Conservation (phyloP, 2,888 invertebrate genomes). For the Ophion obscuratus region DNA sequence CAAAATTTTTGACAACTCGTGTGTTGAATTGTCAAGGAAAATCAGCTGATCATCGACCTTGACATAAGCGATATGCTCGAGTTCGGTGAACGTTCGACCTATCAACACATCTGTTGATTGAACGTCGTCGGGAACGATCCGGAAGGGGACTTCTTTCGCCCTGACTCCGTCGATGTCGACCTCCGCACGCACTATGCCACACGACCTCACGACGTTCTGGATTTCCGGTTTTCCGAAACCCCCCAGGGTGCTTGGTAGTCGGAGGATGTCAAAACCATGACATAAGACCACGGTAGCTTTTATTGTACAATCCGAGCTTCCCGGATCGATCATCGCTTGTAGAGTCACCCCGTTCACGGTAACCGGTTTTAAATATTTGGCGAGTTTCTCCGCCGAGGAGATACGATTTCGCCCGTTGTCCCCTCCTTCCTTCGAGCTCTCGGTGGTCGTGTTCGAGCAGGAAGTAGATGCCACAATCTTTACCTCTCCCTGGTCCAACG, state of each 20-base stretch:
- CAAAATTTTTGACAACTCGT: not conserved
- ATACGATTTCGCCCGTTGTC: not conserved
- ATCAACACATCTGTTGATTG: too few species aligned
- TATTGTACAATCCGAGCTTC: conserved; percentile 65
- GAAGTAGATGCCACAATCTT: not conserved
- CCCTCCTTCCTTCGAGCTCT: not conserved
- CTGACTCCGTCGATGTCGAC: conserved; percentile 57
- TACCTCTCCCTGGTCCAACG: conserved; percentile 29
- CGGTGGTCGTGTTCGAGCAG: not conserved
- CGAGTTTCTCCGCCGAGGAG: conserved; percentile 10
- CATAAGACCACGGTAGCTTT: conserved; percentile 57
- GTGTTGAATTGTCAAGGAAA: too few species aligned
- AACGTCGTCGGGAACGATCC: too few species aligned
- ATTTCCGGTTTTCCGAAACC: conserved; percentile 55
- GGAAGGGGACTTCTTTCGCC: too few species aligned
- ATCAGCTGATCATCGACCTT: too few species aligned
- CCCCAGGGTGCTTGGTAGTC: conserved; percentile 18
- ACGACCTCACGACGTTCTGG: conserved; percentile 41
- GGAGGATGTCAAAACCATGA: conserved; percentile 19
- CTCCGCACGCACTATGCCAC: conserved; percentile 39
- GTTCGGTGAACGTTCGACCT: too few species aligned
- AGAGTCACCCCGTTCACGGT: conserved; percentile 1
- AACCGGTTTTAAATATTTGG: conserved; percentile 62
- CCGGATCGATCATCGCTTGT: conserved; percentile 58
- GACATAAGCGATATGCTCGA: too few species aligned